Conservation (phyloP, 2,797 vertebrate species). For the Sebastes trivittatus region DNA sequence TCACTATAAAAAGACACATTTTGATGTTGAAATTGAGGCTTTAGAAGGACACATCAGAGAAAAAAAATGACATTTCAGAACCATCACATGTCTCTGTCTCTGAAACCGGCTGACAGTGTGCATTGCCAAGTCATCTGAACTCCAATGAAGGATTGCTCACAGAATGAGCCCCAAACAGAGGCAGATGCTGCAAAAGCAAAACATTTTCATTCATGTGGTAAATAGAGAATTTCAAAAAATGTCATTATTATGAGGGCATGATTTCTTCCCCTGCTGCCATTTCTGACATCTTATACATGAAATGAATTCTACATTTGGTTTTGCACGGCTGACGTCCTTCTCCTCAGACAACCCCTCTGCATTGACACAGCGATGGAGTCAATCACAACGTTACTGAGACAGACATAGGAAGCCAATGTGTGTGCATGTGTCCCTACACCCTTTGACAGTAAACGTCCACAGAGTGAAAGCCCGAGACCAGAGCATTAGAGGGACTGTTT, state of each 20-base stretch:
- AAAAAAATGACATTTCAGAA: conserved; percentile 31
- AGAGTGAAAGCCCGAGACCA: neutral
- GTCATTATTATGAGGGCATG: conserved; percentile 21
- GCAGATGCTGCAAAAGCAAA: conserved; percentile 20
- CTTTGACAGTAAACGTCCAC: neutral
- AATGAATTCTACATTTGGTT: conserved; percentile 8
- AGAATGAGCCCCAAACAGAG: conserved; percentile 18
- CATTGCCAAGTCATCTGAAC: conserved; percentile 42
- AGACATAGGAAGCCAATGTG: neutral
- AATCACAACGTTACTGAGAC: neutral
- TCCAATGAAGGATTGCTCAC: conserved; percentile 29
- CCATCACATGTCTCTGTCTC: conserved; percentile 3
- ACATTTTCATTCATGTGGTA: conserved; percentile 30
- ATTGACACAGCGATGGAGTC: neutral
- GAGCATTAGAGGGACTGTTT: neutral
- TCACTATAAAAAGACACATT: neutral
- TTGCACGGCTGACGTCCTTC: conserved; percentile 24
- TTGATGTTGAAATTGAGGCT: neutral
- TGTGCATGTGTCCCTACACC: neutral
- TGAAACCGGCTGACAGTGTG: conserved; percentile 34
- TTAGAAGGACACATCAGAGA: conserved; percentile 1
- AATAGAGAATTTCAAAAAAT: conserved; percentile 25
- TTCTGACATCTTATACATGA: neutral
- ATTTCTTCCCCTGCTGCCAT: neutral
- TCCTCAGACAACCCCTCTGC: neutral